Evolutionary conservation across 2,113 vertebrate genomes (phyloP).

Genomic region (Lepus timidus): DNA sequence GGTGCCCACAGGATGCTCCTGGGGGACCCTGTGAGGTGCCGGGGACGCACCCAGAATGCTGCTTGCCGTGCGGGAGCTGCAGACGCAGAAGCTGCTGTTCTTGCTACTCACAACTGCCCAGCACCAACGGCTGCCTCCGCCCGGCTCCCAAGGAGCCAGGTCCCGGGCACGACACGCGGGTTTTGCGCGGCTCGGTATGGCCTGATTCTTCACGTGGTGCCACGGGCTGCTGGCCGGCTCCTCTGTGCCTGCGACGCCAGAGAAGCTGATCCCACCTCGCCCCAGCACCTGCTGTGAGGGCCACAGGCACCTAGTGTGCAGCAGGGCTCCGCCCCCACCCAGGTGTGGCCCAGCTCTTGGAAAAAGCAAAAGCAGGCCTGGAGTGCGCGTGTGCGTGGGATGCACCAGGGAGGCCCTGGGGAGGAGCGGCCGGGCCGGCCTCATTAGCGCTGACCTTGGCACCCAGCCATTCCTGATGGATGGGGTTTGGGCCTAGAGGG

Average conservation of each 20-base stretch:
- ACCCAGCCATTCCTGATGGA: constrained; percentile 95
- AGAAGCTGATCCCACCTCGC: background rate
- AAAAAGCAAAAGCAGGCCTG: constrained; percentile 18
- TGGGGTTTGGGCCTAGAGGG: constrained; percentile 93
- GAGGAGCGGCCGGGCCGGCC: constrained; percentile 89
- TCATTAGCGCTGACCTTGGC: constrained; percentile 99
- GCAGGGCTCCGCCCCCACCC: background rate
- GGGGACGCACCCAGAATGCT: accelerated
- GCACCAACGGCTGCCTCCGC: accelerated
- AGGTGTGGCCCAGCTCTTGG: constrained; percentile 53
- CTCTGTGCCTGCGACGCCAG: accelerated
- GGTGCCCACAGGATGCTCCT: accelerated
- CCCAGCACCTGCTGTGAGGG: background rate
- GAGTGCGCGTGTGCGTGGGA: background rate
- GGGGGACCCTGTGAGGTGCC: accelerated
- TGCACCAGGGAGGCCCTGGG: constrained; percentile 75
- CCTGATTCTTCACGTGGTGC: accelerated
- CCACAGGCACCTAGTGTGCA: background rate
- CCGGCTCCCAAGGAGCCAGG: background rate
- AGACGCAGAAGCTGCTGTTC: accelerated
- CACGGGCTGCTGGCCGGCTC: background rate
- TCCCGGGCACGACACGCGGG: accelerated
- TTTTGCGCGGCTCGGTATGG: accelerated
- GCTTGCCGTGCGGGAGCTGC: accelerated
- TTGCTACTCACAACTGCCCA: accelerated